These are phyloP conservation scores for Drosophila suzukii DNA, from an alignment of 1,140 invertebrate species.

Conservation along the genomic window DNA sequence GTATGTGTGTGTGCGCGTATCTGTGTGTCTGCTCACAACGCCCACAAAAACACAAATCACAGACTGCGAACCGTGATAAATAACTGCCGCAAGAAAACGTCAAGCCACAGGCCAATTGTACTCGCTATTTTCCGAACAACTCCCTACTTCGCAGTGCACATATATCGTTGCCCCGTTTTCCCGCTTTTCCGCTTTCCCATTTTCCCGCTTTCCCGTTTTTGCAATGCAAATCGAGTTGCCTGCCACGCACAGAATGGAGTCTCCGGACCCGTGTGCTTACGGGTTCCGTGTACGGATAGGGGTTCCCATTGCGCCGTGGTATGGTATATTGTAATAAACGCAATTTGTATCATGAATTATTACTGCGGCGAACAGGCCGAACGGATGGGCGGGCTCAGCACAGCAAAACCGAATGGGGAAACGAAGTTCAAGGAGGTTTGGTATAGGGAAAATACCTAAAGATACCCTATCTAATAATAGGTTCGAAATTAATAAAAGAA, in stretches of 20 bases:
- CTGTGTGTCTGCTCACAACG: constrained; percentile 23
- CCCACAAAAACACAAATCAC: constrained; percentile 64
- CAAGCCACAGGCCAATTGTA: constrained; percentile 44
- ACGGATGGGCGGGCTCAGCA: constrained; percentile 60
- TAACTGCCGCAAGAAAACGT: constrained; percentile 66
- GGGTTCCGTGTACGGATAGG: constrained; percentile 23
- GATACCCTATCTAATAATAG: not conserved
- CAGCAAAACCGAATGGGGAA: constrained; percentile 36
- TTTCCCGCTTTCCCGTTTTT: constrained; percentile 34
- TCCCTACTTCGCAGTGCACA: not conserved
- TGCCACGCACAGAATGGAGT: constrained; percentile 27
- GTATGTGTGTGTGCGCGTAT: constrained; percentile 45
- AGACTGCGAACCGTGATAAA: constrained; percentile 62
- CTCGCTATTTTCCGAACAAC: constrained; percentile 17
- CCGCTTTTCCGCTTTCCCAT: constrained; percentile 13
- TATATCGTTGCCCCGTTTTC: constrained; percentile 7
- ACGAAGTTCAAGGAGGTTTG: constrained; percentile 4
- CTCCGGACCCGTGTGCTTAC: constrained; percentile 24
- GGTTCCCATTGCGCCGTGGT: constrained; percentile 7
- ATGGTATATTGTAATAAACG: constrained; percentile 77
- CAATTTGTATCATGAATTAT: constrained; percentile 81
- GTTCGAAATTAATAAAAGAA: not conserved
- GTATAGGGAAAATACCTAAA: not conserved
- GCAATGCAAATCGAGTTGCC: constrained; percentile 67
- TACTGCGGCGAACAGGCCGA: constrained; percentile 65